These are phyloP conservation scores for Pygoscelis antarcticus DNA, from an alignment of 2,113 vertebrate species.

Conservation along the genomic window DNA sequence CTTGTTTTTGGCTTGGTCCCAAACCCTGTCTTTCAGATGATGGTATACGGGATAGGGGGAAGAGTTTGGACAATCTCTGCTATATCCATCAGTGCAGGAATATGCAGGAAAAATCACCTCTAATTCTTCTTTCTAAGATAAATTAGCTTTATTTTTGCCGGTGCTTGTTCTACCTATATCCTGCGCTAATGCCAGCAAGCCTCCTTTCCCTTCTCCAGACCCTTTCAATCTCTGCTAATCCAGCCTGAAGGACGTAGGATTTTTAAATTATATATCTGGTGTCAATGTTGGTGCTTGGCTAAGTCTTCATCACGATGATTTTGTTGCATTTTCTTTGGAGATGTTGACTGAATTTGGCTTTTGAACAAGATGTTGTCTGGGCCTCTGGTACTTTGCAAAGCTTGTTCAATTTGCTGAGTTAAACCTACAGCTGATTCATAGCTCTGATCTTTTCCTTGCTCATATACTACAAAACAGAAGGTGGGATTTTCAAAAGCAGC, in stretches of 20 bases:
- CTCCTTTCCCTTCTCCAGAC: background rate
- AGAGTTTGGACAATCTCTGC: background rate
- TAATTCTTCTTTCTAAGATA: background rate
- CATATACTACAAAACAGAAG: slow-evolving; percentile 12
- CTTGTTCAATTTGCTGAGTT: slow-evolving; percentile 17
- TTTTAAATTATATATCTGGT: background rate
- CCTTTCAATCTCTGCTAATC: background rate
- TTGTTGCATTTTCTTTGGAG: background rate
- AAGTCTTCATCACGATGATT: background rate
- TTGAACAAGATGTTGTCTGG: slow-evolving; percentile 6
- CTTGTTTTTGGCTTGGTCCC: background rate
- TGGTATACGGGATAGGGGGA: background rate
- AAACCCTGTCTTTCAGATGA: background rate
- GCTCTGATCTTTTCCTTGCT: slow-evolving; percentile 5
- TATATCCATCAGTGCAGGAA: background rate
- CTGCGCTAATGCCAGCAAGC: background rate
- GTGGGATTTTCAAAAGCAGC: background rate
- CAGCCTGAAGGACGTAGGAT: background rate
- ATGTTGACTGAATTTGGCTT: background rate
- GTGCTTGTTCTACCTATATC: background rate
- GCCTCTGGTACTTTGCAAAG: background rate
- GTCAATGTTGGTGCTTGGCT: background rate
- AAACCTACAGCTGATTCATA: slow-evolving; percentile 10
- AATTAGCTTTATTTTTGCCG: background rate
- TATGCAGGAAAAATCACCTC: background rate